Evolutionary conservation across 2,888 invertebrate species (phyloP).

Genomic region (Hydraecia micacea): DNA sequence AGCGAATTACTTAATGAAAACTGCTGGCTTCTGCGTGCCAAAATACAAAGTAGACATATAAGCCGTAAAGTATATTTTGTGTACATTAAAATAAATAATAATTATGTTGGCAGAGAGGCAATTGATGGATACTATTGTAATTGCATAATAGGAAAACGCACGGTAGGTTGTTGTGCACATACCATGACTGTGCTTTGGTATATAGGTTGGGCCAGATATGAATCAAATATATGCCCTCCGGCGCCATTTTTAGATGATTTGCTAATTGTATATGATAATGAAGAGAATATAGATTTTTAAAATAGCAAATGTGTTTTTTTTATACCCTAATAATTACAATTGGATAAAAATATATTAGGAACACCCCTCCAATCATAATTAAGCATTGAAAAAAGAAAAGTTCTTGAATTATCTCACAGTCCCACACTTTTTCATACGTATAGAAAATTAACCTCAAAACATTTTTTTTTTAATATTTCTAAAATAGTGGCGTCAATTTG

Average conservation of each 20-base stretch:
- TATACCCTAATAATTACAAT: not conserved
- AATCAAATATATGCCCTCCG: slow-evolving; percentile 2
- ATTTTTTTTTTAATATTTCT: not conserved
- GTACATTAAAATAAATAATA: slow-evolving; percentile 1
- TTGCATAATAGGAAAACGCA: slow-evolving; percentile 8
- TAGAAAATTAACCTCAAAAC: not conserved
- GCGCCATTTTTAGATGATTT: slow-evolving; percentile 7
- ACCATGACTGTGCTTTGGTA: slow-evolving; percentile 1
- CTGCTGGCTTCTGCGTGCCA: slow-evolving; percentile 1
- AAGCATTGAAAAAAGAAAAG: not conserved
- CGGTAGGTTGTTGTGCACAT: not conserved
- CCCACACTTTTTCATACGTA: not conserved
- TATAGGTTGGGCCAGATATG: not conserved
- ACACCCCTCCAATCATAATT: no score
- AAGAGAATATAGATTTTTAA: slow-evolving; percentile 1
- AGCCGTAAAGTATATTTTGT: slow-evolving; percentile 1
- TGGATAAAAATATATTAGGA: not conserved
- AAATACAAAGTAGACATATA: slow-evolving; percentile 4
- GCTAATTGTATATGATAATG: slow-evolving; percentile 2
- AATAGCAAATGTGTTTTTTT: not conserved
- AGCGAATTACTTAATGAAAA: not conserved
- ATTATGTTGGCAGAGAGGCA: not conserved
- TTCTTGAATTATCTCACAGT: not conserved
- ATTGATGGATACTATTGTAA: slow-evolving; percentile 1
- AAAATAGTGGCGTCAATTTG: not conserved